Conservation (phyloP, 1,140 invertebrate genomes). For the Bombus soroeensis region DNA sequence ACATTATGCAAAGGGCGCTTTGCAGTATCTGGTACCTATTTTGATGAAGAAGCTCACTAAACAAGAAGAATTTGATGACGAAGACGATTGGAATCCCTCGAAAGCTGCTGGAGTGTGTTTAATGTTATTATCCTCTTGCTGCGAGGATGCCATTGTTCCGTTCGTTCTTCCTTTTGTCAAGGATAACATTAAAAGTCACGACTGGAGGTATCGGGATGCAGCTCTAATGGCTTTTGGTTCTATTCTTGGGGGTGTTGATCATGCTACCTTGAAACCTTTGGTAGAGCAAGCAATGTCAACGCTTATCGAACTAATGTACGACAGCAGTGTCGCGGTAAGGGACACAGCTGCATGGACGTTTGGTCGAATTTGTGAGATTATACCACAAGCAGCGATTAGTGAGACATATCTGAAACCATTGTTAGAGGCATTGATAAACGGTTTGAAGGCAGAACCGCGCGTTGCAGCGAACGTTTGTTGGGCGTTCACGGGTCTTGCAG, state of each 20-base stretch:
- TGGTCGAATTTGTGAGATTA: constrained; percentile 98
- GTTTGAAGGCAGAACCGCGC: constrained; percentile 95
- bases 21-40: constrained; percentile 97
- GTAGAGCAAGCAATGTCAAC: constrained; percentile 98
- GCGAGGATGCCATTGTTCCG: constrained; percentile 98
- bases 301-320: constrained; percentile 96
- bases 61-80: constrained; percentile 96
- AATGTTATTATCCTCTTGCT: constrained; percentile 98
- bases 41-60: constrained; percentile 97
- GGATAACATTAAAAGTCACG: constrained; percentile 95
- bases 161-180: constrained; percentile 99
- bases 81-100: constrained; percentile 99
- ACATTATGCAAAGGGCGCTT: constrained; percentile 97
- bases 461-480: constrained; percentile 99
- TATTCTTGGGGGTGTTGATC: constrained; percentile 96
- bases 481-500: constrained; percentile 98
- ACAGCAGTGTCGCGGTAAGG: constrained; percentile 94
- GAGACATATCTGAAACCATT: constrained; percentile 92
- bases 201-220: constrained; percentile 98
- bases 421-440: constrained; percentile 94
- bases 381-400: constrained; percentile 98
- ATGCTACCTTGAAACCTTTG: constrained; percentile 93
- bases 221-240: constrained; percentile 99
- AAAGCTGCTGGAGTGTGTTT: constrained; percentile 99
- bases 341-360: constrained; percentile 99